Evolutionary conservation across 2,888 invertebrate genomes (phyloP).

Genomic region (Ennomos erosarius): DNA sequence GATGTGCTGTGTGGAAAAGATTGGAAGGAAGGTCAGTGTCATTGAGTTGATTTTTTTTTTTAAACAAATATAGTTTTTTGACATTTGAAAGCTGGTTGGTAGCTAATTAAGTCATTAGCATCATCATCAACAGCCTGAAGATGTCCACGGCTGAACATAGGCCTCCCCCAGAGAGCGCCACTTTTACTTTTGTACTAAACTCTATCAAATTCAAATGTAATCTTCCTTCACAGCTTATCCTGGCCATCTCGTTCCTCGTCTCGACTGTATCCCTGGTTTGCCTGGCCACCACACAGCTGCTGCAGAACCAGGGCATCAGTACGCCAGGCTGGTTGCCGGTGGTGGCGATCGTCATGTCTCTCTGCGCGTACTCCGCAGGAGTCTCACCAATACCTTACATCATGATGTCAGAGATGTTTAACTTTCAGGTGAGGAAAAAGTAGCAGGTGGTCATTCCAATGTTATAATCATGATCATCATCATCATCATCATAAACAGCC

Average conservation of each 20-base stretch:
- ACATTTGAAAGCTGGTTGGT: too few relatives aligned
- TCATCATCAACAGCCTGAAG: too few relatives aligned
- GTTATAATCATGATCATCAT: too few relatives aligned
- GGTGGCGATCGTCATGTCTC: conserved; percentile 38
- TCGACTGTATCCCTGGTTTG: conserved; percentile 31
- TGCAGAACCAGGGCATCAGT: conserved; percentile 30
- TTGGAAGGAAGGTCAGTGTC: conserved; percentile 65
- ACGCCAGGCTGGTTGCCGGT: conserved; percentile 44
- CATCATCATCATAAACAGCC: too few relatives aligned
- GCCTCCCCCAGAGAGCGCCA: too few relatives aligned
- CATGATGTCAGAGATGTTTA: conserved; percentile 50
- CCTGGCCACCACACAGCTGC: conserved; percentile 41
- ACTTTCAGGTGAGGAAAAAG: conserved; percentile 43
- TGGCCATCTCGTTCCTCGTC: conserved; percentile 30
- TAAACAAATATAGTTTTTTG: too few relatives aligned
- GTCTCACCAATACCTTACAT: conserved; percentile 46
- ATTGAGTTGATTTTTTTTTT: too few relatives aligned
- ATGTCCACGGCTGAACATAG: too few relatives aligned
- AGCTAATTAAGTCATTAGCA: too few relatives aligned
- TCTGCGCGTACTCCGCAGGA: conserved; percentile 44
- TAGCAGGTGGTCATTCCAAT: too few relatives aligned
- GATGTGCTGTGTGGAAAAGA: conserved; percentile 63
- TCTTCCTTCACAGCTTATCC: conserved; percentile 30
- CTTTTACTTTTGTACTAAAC: too few relatives aligned
- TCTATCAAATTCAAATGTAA: too few relatives aligned